Base-by-base conservation (phyloP, 2,888 invertebrate species). In the Ormia ochracea region DNA sequence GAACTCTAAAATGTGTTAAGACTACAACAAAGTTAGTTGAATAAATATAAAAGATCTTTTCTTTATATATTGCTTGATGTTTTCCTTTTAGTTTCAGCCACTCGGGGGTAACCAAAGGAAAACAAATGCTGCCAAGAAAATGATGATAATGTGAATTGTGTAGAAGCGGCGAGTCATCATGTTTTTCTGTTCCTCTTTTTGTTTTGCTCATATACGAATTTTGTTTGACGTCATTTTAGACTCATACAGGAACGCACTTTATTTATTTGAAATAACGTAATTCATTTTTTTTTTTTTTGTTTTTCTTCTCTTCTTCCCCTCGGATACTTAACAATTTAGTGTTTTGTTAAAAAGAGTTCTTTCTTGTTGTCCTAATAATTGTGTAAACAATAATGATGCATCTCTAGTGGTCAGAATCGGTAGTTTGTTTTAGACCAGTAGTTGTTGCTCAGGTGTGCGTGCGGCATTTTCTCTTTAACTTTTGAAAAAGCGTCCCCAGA, bases 321-420 rank as follows among this genome's bases (percentile, higher is more conserved):
- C n/a, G n/a, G 1, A 58, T 19, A 48, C 41, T 45, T 21, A 33
- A 43, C 41, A 58, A 66, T 59, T 72, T 72, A 50, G 52, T 65
- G 43, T 70, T 65, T 65, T 41, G 50, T 69, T 72, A 58, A 63
- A 69, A 65, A 80, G 65, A 75, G 80, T 76, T 75, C n/a, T n/a
- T n/a, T n/a, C 81, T 81, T 74, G 70, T 78, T 70, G 74, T 87
- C 85, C 87, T 87, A 87, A 87, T 87, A 87, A 87, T 87, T 86
- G 87, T 87, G 87, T 85, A 87, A 87, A 87, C 86, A 87, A 86
- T 84, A 85, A 87, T 86, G 87, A 87, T 85, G 86, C 87, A 83
- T 69, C 82, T 75, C 78, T 74, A 65, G 81, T 77, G 70, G 78
- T 68, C 56, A 74, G 52, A 52, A 56, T 45, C 68, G 31, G 66